These are phyloP conservation scores for Antennarius maculatus DNA, from an alignment of 2,797 vertebrate species.

Conservation along the genomic window DNA sequence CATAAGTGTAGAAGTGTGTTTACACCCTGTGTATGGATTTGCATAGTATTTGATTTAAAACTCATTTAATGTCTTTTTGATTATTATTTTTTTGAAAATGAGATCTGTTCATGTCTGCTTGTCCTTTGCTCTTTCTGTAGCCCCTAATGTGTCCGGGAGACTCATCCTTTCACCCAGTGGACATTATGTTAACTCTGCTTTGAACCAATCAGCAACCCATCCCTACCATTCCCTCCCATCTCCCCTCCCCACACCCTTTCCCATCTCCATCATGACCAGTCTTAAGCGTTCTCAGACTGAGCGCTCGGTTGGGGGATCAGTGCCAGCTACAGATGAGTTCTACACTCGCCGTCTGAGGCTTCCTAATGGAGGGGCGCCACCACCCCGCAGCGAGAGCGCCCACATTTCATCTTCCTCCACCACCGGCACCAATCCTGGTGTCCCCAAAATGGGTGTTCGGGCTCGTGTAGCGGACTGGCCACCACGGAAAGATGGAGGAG, in stretches of 20 bases:
- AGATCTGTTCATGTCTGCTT: not conserved
- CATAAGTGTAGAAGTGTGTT: too few relatives aligned
- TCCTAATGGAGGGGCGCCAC: slow-evolving; percentile 94
- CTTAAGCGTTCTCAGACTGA: slow-evolving; percentile 98
- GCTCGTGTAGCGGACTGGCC: slow-evolving; percentile 98
- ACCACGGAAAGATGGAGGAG: slow-evolving; percentile 90
- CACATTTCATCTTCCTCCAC: slow-evolving; percentile 76
- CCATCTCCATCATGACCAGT: slow-evolving; percentile 91
- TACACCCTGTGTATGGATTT: too few relatives aligned
- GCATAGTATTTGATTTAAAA: too few relatives aligned
- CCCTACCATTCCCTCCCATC: slow-evolving; percentile 59
- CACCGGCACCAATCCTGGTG: slow-evolving; percentile 88
- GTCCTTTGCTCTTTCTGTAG: slow-evolving; percentile 43
- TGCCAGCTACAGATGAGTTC: slow-evolving; percentile 94
- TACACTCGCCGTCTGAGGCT: slow-evolving; percentile 95
- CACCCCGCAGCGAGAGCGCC: slow-evolving; percentile 91
- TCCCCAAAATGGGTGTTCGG: slow-evolving; percentile 98
- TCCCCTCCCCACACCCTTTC: slow-evolving; percentile 61
- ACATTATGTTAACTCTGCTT: slow-evolving; percentile 74
- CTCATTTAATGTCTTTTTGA: not conserved
- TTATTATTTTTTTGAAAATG: not conserved
- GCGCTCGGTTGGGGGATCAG: slow-evolving; percentile 91
- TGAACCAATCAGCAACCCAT: slow-evolving; percentile 66
- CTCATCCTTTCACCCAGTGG: slow-evolving; percentile 54
- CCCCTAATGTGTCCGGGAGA: slow-evolving; percentile 64